Conservation (phyloP, 2,888 invertebrate genomes). For the Monoplex corrugatus region DNA sequence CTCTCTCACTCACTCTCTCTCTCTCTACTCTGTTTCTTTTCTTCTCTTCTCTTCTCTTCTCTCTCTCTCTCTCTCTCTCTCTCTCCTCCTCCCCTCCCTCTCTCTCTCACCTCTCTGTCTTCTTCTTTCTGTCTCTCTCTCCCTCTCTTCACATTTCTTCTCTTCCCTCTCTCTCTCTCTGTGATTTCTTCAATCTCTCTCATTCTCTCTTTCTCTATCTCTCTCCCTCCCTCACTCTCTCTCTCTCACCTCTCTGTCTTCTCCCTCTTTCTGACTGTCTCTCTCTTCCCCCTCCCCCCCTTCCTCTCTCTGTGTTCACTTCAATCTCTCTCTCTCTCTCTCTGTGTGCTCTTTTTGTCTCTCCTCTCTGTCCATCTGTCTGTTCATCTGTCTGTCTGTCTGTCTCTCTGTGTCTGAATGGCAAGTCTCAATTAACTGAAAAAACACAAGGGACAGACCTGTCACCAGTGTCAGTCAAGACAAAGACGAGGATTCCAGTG, state of each 20-base stretch:
- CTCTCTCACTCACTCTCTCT: background rate
- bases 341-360: background rate
- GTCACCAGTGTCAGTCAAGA: too few species aligned
- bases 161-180: too few species aligned
- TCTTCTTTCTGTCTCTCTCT: too few species aligned
- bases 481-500: too few species aligned
- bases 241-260: constrained; percentile 32
- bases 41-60: background rate
- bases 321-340: constrained; percentile 42
- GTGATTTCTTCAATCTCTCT: background rate
- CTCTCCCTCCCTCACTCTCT: background rate
- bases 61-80: constrained; percentile 7
- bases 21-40: background rate
- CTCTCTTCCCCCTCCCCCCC: too few species aligned
- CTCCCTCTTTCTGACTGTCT: constrained; percentile 46
- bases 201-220: background rate
- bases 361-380: background rate
- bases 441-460: too few species aligned
- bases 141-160: too few species aligned
- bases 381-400: too few species aligned
- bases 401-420: background rate
- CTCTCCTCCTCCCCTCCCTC: background rate
- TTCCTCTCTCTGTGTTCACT: background rate
- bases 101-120: background rate
- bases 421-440: too few species aligned